These are phyloP conservation scores for Spheniscus mendiculus DNA, from an alignment of 2,113 vertebrate genomes.

Conservation along the genomic window DNA sequence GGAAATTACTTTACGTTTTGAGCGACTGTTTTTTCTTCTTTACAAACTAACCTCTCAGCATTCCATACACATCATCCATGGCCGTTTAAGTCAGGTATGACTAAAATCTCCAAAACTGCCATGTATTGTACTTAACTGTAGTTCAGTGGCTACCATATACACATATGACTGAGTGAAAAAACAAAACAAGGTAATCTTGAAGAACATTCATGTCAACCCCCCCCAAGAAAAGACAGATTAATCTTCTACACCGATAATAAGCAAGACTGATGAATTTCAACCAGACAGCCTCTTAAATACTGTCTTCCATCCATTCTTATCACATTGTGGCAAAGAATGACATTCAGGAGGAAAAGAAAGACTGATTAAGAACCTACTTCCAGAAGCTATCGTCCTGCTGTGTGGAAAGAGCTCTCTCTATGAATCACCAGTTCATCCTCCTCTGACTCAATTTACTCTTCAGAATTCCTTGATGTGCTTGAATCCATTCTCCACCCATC, in stretches of 20 bases:
- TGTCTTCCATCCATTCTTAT: neutral
- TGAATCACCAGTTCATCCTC: neutral
- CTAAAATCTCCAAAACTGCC: neutral
- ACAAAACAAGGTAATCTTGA: neutral
- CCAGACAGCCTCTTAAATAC: neutral
- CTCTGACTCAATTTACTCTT: neutral
- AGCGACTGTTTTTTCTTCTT: neutral
- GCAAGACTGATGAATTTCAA: neutral
- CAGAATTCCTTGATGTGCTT: neutral
- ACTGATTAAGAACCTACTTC: slow-evolving; percentile 23
- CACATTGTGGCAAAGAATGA: neutral
- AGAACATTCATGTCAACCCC: neutral
- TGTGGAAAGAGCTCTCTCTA: neutral
- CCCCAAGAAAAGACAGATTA: neutral
- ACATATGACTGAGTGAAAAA: neutral
- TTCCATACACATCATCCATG: neutral
- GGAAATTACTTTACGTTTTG: neutral
- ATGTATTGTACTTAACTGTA: neutral
- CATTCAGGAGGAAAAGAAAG: neutral
- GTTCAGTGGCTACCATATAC: neutral
- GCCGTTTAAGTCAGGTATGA: neutral
- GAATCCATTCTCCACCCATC: neutral
- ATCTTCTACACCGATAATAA: neutral
- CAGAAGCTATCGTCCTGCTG: neutral
- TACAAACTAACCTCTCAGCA: neutral